A percentile compares a stretch with the other conserved stretches of the same genome.
Conservation (phyloP, 2,797 vertebrate genomes). For the Microctenopoma steveboyesi region DNA sequence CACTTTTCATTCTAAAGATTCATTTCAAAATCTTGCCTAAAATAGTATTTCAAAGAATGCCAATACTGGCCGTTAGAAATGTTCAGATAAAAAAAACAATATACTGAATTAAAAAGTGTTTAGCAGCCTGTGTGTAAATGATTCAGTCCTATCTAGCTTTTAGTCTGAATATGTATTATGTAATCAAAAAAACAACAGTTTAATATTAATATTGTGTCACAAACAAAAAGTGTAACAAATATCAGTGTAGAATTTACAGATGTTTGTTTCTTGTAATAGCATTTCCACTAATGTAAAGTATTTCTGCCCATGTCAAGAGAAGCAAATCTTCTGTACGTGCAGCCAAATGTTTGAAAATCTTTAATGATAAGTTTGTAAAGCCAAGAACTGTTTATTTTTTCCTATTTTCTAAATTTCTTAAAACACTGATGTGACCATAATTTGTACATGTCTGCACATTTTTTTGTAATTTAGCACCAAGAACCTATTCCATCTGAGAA, state of each 20-base stretch:
- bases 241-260: conserved; percentile 19
- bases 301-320: conserved; percentile 24
- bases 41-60: neutral
- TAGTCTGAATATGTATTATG: conserved; percentile 5
- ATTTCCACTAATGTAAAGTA: conserved; percentile 7
- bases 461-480: conserved; percentile 49
- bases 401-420: conserved; percentile 8
- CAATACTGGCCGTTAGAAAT: neutral
- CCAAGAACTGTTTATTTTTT: conserved; percentile 14
- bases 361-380: conserved; percentile 11
- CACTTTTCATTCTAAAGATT: neutral
- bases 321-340: conserved; percentile 22
- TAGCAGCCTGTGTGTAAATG: conserved; percentile 5
- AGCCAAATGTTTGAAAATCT: conserved; percentile 23
- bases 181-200: neutral
- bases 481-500: conserved; percentile 41
- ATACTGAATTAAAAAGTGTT: conserved; percentile 3
- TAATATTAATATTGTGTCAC: conserved; percentile 11
- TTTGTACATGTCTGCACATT: conserved; percentile 18
- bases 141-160: neutral
- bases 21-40: neutral
- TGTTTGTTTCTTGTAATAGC: neutral
- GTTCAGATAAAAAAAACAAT: neutral
- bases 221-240: conserved; percentile 30
- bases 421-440: conserved; percentile 9